Evolutionary conservation across 2,113 vertebrate species (phyloP).

Genomic region (Brevimyrus niger): DNA sequence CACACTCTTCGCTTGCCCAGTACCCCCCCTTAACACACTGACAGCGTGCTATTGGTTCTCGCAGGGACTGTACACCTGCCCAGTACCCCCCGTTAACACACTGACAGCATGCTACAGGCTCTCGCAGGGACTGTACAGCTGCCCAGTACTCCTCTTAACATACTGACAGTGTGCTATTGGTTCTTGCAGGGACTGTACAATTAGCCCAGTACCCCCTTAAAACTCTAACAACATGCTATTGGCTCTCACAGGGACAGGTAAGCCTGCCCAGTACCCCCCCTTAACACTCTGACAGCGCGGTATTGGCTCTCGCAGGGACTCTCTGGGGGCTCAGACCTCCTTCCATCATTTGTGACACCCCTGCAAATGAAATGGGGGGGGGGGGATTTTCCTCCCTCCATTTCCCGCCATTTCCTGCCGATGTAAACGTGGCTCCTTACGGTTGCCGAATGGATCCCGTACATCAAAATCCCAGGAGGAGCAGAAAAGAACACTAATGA

Average conservation of each 20-base stretch:
- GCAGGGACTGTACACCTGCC: background rate
- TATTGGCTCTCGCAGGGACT: background rate
- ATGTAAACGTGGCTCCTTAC: no score
- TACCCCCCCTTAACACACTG: background rate
- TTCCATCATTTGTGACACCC: constrained; percentile 30
- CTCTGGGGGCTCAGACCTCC: constrained; percentile 38
- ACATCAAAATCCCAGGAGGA: background rate
- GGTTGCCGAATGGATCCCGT: no score
- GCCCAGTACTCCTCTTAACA: background rate
- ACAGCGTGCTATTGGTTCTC: constrained; percentile 33
- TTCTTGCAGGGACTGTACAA: background rate
- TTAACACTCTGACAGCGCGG: constrained; percentile 13
- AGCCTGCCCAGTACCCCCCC: background rate
- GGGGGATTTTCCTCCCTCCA: no score
- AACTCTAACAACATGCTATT: constrained; percentile 1
- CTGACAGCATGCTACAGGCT: background rate
- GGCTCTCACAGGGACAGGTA: no score
- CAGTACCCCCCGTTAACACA: constrained; percentile 4
- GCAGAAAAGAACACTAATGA: background rate
- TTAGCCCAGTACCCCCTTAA: constrained; percentile 4
- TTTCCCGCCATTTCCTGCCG: no score
- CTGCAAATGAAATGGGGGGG: background rate
- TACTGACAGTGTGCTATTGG: constrained; percentile 31
- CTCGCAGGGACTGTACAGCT: no score
- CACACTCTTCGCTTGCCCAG: no score